phyloP scores from a whole-genome alignment of 2,888 invertebrate species.

The Drosophila tripunctata region DNA sequence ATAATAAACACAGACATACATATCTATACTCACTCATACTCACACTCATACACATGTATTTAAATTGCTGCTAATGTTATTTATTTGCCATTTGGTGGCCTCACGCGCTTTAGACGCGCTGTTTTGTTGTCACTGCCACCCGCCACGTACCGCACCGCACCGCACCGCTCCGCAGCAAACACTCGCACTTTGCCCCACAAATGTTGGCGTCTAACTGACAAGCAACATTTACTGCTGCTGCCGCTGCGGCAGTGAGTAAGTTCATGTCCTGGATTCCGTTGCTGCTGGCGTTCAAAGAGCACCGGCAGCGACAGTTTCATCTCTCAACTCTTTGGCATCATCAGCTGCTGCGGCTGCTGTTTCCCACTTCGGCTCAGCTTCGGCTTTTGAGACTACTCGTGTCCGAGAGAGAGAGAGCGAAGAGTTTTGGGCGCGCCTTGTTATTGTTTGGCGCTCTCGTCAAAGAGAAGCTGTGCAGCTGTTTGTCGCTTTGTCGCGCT shows the following conservation, averaged over 20 bases:
- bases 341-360: constrained; percentile 10
- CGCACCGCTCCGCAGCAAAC: constrained; percentile 35
- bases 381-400: constrained; percentile 7
- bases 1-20: constrained; percentile 37
- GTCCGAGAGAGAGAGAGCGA: background rate
- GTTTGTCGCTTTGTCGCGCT: constrained; percentile 55
- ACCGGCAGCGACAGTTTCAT: background rate
- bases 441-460: constrained; percentile 22
- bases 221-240: constrained; percentile 30
- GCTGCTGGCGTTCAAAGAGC: constrained; percentile 28
- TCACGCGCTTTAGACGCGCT: constrained; percentile 28
- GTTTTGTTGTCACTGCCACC: constrained; percentile 27
- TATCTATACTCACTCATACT: constrained; percentile 6
- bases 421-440: constrained; percentile 47
- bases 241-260: constrained; percentile 29
- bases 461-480: background rate
- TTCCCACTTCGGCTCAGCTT: constrained; percentile 17
- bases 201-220: constrained; percentile 69
- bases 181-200: constrained; percentile 57
- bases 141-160: constrained; percentile 28
- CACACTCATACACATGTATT: constrained; percentile 9
- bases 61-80: constrained; percentile 33
- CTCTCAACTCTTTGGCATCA: constrained; percentile 33
- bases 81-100: constrained; percentile 43
- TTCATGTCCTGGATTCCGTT: constrained; percentile 21